Evolutionary conservation across 2,888 invertebrate species (phyloP), one percentile per base, ranked within the genome.

Genomic region (Clanis bilineata): DNA sequence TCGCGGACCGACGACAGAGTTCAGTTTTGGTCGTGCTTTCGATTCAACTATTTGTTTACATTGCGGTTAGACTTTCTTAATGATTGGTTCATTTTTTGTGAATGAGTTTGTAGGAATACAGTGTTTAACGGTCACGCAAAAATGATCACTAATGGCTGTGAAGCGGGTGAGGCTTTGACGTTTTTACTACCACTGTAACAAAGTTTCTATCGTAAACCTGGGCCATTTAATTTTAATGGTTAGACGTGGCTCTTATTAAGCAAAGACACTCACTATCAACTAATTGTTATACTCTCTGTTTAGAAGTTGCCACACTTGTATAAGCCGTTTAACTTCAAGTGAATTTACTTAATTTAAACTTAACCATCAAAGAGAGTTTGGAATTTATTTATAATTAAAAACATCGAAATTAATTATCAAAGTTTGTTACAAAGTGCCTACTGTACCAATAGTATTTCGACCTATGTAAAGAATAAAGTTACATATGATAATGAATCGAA

Each of bases 11-110:
- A 62, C 68, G 71, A 61, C 66, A 62, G 65, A 70, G 63, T 64
- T 57, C 70, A 73, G 69, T 74, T 73, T 63, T 64, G 62, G 70
- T 67, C 66, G 77, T 79, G 74, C 74, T 80, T 76, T 76, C 63
- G 61, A 70, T 64, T 68, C 38, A 57, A 66, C 64, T 67, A 72
- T 67, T 76, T 76, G 73, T 69, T 68, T 66, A 68, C 66, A 59
- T 60, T 57, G 69, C 56, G 59, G 59, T 67, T 64, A 28, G 15
- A 51, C 28, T 18, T 47, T 57, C 61, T 62, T 65, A 69, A 69
- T 18, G 32, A 44, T 32, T 28, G 15, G 15, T 32, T 25, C 7
- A 0, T 10, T 18, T 32, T 3, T 10, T 18, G 51, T 22, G 68
- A 66, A 66, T 64, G 43, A 61, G 61, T 61, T 69, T 43, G 54